phyloP scores from a whole-genome alignment of 2,113 vertebrate species.

The Camelus dromedarius region DNA sequence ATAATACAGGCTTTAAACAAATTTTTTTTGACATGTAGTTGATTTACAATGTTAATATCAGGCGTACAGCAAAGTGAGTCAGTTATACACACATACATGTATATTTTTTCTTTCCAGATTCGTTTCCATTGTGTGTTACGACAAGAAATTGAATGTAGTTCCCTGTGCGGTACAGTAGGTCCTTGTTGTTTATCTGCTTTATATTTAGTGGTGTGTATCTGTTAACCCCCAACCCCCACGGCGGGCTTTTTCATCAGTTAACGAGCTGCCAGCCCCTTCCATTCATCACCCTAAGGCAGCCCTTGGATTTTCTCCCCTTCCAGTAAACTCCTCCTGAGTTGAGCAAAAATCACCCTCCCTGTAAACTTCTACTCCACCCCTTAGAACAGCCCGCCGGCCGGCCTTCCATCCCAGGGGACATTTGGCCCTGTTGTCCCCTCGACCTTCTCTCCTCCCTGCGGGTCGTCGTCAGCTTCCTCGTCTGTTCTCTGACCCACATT shows the following conservation, averaged over 20 bases:
- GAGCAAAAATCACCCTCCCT: background rate
- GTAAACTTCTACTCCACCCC: background rate
- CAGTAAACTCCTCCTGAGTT: background rate
- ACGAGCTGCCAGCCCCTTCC: background rate
- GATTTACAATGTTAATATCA: no score
- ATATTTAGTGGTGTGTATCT: no score
- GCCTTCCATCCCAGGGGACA: background rate
- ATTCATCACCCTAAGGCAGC: background rate
- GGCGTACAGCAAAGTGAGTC: no score
- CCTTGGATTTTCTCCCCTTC: background rate
- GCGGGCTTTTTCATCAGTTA: background rate
- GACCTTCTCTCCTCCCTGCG: background rate
- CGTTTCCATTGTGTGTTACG: no score
- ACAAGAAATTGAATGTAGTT: no score
- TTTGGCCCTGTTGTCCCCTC: background rate
- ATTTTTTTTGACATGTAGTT: no score
- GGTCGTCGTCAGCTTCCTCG: fast-evolving
- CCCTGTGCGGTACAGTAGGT: no score
- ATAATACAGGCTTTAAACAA: no score
- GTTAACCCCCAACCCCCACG: no score
- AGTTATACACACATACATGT: no score
- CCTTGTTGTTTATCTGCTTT: no score
- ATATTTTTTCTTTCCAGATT: no score
- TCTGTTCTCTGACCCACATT: background rate
- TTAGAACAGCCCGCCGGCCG: background rate